These are phyloP conservation scores for Dasyornis broadbenti DNA, from an alignment of 2,113 vertebrate species.

Conservation along the genomic window DNA sequence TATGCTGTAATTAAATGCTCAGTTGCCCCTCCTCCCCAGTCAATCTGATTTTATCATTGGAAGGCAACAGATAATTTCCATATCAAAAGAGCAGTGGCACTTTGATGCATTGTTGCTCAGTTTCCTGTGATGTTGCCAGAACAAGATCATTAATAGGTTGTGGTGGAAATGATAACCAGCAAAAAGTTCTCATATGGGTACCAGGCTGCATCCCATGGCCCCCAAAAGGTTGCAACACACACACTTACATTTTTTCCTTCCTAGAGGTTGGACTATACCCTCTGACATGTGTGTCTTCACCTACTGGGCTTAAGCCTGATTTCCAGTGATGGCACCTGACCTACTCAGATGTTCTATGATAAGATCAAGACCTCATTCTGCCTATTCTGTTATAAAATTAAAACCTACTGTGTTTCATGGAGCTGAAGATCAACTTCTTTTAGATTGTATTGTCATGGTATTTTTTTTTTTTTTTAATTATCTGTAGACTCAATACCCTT, in stretches of 20 bases:
- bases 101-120: not conserved
- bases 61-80: not conserved
- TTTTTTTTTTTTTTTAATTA: not conserved
- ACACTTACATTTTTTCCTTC: not conserved
- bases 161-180: not conserved
- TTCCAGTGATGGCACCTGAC: not conserved
- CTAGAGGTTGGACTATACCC: not conserved
- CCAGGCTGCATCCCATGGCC: not conserved
- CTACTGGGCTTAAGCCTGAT: not conserved
- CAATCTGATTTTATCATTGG: not conserved
- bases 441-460: not conserved
- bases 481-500: not conserved
- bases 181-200: not conserved
- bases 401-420: not conserved
- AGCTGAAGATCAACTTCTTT: not conserved
- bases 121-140: not conserved
- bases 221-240: not conserved
- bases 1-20: not conserved
- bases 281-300: not conserved
- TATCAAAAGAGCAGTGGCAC: not conserved
- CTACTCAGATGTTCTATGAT: accelerated
- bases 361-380: not conserved
- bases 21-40: not conserved
- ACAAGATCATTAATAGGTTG: not conserved
- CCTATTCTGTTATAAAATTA: not conserved